Evolutionary conservation across 2,113 vertebrate genomes (phyloP).

Genomic region (Patagioenas fasciata): DNA sequence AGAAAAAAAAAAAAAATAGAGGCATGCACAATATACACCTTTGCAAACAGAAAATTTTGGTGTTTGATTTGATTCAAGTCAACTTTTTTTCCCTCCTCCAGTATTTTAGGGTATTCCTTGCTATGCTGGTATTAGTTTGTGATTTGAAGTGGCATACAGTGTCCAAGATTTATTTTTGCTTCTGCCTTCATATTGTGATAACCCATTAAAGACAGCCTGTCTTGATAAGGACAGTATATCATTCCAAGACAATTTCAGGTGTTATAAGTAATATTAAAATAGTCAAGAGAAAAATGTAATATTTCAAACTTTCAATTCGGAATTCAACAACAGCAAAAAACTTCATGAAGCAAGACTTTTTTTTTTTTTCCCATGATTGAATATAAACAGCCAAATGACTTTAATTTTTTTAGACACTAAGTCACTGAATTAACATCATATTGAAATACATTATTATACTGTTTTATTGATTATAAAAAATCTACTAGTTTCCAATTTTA

Average conservation of each 20-base stretch:
- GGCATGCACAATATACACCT: not conserved
- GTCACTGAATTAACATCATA: not conserved
- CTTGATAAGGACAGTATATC: not conserved
- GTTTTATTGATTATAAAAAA: not conserved
- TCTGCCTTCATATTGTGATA: not conserved
- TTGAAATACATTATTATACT: not conserved
- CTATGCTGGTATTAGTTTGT: not conserved
- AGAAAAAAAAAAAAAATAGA: not conserved
- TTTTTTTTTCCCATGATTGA: not conserved
- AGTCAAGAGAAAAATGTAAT: not conserved
- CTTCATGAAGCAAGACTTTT: not conserved
- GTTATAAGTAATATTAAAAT: not conserved
- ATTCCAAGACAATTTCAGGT: not conserved
- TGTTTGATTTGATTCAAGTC: not conserved
- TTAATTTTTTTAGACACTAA: not conserved
- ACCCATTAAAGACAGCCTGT: not conserved
- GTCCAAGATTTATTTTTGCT: not conserved
- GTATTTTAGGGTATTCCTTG: not conserved
- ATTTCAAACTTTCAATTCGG: not conserved
- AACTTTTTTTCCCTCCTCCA: rapidly evolving
- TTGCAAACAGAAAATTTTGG: rapidly evolving
- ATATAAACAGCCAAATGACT: not conserved
- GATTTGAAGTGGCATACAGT: not conserved
- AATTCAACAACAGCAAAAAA: not conserved
- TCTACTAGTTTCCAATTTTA: not conserved